These are phyloP conservation scores for Stenurella melanura DNA, from an alignment of 2,888 invertebrate species.

Conservation along the genomic window DNA sequence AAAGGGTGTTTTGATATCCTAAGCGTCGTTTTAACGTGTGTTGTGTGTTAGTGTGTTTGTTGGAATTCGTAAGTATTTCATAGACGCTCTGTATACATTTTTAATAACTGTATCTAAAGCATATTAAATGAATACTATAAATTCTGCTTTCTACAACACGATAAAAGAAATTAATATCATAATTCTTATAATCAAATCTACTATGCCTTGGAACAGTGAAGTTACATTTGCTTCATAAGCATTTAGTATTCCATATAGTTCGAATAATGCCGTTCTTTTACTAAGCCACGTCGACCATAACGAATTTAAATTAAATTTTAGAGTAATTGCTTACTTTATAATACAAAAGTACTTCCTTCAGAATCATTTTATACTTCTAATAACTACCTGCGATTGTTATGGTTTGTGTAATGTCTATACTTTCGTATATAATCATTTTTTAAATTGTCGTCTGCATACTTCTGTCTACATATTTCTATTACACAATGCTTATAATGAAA, in stretches of 20 bases:
- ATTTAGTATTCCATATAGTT: conserved; percentile 22
- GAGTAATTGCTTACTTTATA: conserved; percentile 27
- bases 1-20: too few relatives aligned
- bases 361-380: conserved; percentile 20
- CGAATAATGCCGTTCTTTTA: conserved; percentile 23
- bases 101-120: too few relatives aligned
- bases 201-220: conserved; percentile 17
- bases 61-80: too few relatives aligned
- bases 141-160: neutral
- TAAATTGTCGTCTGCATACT: neutral
- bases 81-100: too few relatives aligned
- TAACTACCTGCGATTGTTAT: conserved; percentile 34
- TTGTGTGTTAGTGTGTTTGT: too few relatives aligned
- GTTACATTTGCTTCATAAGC: conserved; percentile 17
- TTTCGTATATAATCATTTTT: conserved; percentile 24
- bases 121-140: neutral
- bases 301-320: conserved; percentile 40
- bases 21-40: too few relatives aligned
- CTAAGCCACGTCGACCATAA: conserved; percentile 32
- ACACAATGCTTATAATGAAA: neutral
- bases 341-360: conserved; percentile 2
- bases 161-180: conserved; percentile 15
- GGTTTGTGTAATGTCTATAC: conserved; percentile 14
- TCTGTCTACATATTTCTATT: neutral
- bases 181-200: conserved; percentile 21